A percentile compares a stretch with the other conserved stretches of the same genome.
Evolutionary conservation across 2,113 vertebrate genomes (phyloP).

Genomic region (Amphilophus citrinellus): DNA sequence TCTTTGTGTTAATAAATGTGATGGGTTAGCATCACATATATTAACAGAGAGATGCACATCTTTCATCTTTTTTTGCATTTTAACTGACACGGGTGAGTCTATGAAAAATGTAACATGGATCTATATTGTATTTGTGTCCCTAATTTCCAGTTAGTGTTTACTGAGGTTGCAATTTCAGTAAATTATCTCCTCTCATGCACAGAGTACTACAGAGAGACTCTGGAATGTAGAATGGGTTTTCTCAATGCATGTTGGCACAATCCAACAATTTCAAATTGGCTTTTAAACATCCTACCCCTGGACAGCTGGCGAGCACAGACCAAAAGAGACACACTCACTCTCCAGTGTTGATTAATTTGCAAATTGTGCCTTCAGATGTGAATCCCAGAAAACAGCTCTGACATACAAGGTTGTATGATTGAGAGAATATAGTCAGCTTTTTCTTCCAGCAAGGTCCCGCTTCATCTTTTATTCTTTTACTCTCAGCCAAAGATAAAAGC

Average conservation of each 20-base stretch:
- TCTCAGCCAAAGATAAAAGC: conserved; percentile 29
- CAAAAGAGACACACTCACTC: background rate
- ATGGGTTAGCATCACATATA: too few species aligned
- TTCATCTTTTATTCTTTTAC: conserved; percentile 17
- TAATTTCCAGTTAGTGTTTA: background rate
- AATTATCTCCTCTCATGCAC: background rate
- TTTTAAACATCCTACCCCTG: conserved; percentile 25
- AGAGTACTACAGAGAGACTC: conserved; percentile 2
- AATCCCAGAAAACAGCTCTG: background rate
- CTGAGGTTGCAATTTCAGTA: background rate
- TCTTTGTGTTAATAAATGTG: too few species aligned
- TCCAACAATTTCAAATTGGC: conserved; percentile 27
- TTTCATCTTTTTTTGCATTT: background rate
- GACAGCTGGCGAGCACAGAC: background rate
- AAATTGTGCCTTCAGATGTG: conserved; percentile 6
- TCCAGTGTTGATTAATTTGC: conserved; percentile 27
- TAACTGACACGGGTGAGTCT: background rate
- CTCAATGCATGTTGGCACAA: conserved; percentile 14
- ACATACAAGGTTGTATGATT: background rate
- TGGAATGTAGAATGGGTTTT: background rate
- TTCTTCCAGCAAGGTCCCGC: background rate
- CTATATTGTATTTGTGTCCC: background rate
- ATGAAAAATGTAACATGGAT: background rate
- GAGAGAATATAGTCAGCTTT: background rate
- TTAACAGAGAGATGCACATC: too few species aligned